Percentiles rank a stretch among this genome's conserved stretches.
These are phyloP conservation scores for Anarrhichthys ocellatus DNA, from an alignment of 2,113 vertebrate species.

Conservation along the genomic window DNA sequence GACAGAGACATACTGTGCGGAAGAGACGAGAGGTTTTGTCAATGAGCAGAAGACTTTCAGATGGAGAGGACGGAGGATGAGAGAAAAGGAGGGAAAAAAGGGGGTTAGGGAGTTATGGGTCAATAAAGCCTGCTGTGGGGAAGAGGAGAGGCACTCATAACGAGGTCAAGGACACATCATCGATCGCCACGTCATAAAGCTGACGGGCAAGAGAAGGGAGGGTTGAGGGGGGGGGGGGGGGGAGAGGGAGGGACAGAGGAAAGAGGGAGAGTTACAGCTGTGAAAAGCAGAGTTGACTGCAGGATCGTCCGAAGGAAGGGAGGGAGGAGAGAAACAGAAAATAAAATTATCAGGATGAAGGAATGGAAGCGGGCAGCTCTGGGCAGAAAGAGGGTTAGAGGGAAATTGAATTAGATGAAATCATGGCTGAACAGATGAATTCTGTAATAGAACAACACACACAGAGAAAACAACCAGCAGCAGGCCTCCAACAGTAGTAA, in stretches of 20 bases:
- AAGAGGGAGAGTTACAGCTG: conserved; percentile 53
- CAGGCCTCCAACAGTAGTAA: conserved; percentile 21
- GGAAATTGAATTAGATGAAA: conserved; percentile 75
- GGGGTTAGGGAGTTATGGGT: conserved; percentile 69
- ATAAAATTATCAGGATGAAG: conserved; percentile 61
- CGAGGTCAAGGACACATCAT: conserved; percentile 80
- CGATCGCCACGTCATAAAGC: conserved; percentile 74
- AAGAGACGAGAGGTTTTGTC: conserved; percentile 33
- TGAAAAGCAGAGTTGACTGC: conserved; percentile 38
- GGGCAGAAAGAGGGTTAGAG: conserved; percentile 50
- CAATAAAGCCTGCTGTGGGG: conserved; percentile 75
- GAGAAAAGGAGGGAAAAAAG: conserved; percentile 15
- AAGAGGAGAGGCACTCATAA: conserved; percentile 73
- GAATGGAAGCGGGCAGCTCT: conserved; percentile 59
- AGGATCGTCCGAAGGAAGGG: conserved; percentile 1
- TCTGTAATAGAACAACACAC: conserved; percentile 48
- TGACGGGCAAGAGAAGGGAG: conserved; percentile 60
- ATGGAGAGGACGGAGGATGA: conserved; percentile 15
- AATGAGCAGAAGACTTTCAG: conserved; percentile 33
- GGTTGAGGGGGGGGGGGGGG: background rate
- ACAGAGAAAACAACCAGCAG: conserved; percentile 18
- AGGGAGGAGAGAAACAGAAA: conserved; percentile 44
- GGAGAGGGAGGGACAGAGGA: conserved; percentile 23
- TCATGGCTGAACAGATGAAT: conserved; percentile 67
- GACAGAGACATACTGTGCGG: conserved; percentile 22